Base-by-base conservation (phyloP, 2,888 invertebrate species). In the Cenopis cana region DNA sequence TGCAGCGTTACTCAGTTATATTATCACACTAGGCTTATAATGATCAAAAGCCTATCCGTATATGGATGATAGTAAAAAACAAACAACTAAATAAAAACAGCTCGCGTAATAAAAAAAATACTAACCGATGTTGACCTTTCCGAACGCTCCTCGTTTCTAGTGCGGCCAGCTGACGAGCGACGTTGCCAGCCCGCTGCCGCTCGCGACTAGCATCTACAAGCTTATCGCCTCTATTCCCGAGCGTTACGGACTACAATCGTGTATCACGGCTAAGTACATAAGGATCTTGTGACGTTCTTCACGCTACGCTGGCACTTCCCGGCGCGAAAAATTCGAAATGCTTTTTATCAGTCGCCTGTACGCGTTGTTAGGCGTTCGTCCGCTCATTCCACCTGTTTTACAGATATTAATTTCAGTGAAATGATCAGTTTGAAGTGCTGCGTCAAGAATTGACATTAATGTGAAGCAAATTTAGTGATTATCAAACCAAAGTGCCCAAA, bases 271-370 rank as follows among this genome's bases (percentile, higher is more conserved):
- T 76, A 81, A 86, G 89, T 93, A 91, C 85, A 91, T 92, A 92
- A 90, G 81, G 88, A 83, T 87, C 82, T 89, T 93, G 88, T 82
- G 89, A 85, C 89, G 85, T 92, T 93, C 82, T 77, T 79, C 77
- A 82, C 84, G 84, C 81, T 82, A 83, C 82, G 83, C 82, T 81
- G 84, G 82, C 83, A 85, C 89, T 90, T 93, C 88, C 90, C 92
- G 70, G 92, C 93, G 93, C 93, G 93, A 93, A 93, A 93, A 93
- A 91, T 93, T 92, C 89, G 91, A 92, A 92, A 88, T 88, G 86
- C 82, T 88, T 89, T 90, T 93, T 93, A 93, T 93, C 93, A 92
- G 91, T 90, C 84, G 85, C 82, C 81, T 60, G 65, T 70, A 49
- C 78, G 81, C 76, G 82, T 81, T 76, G 78, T 82, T 84, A 82